Percentiles rank a stretch among this genome's conserved stretches.
Conservation (phyloP, 1,140 invertebrate genomes). For the Aphidius gifuensis region DNA sequence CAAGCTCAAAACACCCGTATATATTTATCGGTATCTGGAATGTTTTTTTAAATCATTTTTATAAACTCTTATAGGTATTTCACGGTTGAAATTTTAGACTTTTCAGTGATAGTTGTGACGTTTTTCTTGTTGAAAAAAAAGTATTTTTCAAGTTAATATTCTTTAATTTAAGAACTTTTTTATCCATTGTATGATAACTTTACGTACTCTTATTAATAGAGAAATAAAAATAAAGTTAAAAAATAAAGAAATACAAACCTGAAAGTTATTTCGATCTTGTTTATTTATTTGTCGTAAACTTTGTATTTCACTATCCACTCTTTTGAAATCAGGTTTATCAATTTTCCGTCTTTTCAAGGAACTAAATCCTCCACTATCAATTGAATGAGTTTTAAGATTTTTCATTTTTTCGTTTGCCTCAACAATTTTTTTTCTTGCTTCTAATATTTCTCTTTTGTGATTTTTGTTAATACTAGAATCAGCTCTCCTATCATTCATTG, state of each 20-base stretch:
- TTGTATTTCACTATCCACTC: conserved; percentile 37
- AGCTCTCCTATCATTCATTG: conserved; percentile 27
- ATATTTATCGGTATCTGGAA: too few relatives aligned
- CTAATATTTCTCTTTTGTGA: conserved; percentile 37
- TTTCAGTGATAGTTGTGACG: too few relatives aligned
- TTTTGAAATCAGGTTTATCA: conserved; percentile 28
- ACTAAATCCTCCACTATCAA: conserved; percentile 21
- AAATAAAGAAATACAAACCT: conserved; percentile 28
- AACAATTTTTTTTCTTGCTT: conserved; percentile 37
- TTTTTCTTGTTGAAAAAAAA: too few relatives aligned
- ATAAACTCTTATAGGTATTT: too few relatives aligned
- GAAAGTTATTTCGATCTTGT: conserved; percentile 41
- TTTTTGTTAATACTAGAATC: conserved; percentile 39
- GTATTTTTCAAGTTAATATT: too few relatives aligned
- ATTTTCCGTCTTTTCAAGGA: conserved; percentile 30
- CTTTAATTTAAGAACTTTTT: too few relatives aligned
- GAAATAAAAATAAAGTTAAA: too few relatives aligned
- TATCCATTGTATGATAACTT: too few relatives aligned
- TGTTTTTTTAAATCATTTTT: too few relatives aligned
- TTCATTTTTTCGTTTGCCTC: conserved; percentile 41
- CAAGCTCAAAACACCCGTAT: too few relatives aligned
- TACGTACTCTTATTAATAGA: too few relatives aligned
- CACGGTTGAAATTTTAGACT: too few relatives aligned
- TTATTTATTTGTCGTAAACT: conserved; percentile 35
- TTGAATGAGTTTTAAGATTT: conserved; percentile 34